Conservation (phyloP, 2,797 vertebrate species). For the Liasis olivaceus region DNA sequence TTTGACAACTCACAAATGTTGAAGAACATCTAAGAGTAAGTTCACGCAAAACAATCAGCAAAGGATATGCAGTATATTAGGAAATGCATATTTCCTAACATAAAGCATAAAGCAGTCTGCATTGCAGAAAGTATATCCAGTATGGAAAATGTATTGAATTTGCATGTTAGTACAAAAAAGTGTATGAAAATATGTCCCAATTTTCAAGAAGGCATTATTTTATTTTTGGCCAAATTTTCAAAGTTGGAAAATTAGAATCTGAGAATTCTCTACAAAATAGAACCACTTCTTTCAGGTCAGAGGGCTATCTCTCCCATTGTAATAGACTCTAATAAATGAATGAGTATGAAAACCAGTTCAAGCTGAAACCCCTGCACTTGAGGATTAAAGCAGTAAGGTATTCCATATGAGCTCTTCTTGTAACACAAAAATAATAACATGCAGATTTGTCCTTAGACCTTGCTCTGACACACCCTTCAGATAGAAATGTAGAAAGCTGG, state of each 20-base stretch:
- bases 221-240: neutral
- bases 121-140: neutral
- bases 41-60: neutral
- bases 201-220: neutral
- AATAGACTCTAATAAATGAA: neutral
- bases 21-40: neutral
- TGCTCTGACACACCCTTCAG: neutral
- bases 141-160: neutral
- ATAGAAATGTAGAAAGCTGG: neutral
- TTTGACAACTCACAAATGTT: neutral
- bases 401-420: neutral
- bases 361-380: neutral
- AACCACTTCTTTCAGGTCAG: neutral
- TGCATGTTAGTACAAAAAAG: neutral
- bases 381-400: neutral
- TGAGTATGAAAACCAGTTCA: neutral
- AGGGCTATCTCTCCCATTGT: neutral
- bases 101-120: neutral
- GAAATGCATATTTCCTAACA: neutral
- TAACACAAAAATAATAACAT: conserved; percentile 3
- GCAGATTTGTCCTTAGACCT: neutral
- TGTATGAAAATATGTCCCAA: neutral
- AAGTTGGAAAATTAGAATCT: neutral
- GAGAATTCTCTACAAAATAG: neutral
- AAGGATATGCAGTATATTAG: neutral